phyloP scores from a whole-genome alignment of 2,797 vertebrate species.

The Nasua narica region DNA sequence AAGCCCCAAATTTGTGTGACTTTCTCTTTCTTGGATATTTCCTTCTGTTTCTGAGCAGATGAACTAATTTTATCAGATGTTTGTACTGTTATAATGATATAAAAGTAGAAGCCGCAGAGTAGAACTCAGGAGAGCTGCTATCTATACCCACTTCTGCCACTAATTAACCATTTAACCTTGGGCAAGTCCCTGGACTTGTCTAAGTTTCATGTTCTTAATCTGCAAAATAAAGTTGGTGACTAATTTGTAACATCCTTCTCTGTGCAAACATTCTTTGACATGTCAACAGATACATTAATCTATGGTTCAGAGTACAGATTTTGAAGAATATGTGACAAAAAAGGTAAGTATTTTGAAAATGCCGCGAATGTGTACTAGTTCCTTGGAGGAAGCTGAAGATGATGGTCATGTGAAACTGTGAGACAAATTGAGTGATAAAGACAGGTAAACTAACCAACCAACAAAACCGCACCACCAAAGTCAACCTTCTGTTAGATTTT shows the following conservation, averaged over 20 bases:
- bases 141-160: background rate
- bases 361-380: background rate
- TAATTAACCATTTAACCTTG: background rate
- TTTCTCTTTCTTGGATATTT: slow-evolving; percentile 10
- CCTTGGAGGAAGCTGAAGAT: background rate
- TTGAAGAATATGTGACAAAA: background rate
- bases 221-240: background rate
- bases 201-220: background rate
- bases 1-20: background rate
- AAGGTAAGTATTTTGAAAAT: background rate
- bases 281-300: background rate
- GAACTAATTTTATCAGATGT: background rate
- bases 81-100: background rate
- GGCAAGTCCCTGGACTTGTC: background rate
- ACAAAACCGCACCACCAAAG: background rate
- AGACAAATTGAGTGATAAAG: background rate
- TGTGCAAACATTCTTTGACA: background rate
- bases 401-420: background rate
- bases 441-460: background rate
- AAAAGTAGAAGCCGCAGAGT: background rate
- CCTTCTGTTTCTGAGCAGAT: background rate
- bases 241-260: background rate
- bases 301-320: background rate
- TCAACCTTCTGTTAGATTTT: background rate
- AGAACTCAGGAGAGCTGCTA: background rate